phyloP scores from a whole-genome alignment of 1,140 invertebrate species.

The Tenebrio molitor region DNA sequence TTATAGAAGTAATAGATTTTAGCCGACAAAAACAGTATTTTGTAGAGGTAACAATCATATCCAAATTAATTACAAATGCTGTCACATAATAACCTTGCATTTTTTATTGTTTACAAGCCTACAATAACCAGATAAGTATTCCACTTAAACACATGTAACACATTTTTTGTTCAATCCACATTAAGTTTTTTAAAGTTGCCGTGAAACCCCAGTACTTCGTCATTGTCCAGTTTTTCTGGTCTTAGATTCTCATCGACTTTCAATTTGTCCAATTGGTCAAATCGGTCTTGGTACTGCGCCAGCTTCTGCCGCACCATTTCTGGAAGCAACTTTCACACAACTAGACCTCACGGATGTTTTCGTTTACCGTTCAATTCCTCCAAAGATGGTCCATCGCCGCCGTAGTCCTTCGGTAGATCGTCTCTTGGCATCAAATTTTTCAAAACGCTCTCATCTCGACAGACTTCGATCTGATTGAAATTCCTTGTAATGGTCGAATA shows the following conservation, averaged over 20 bases:
- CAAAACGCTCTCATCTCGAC: background rate
- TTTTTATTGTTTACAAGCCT: too few species aligned
- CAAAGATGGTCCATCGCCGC: background rate
- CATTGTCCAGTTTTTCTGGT: constrained; percentile 1
- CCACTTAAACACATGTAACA: too few species aligned
- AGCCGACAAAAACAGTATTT: too few species aligned
- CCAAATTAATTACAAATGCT: too few species aligned
- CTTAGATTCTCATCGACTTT: constrained; percentile 1
- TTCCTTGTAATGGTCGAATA: too few species aligned
- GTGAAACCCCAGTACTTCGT: constrained; percentile 13
- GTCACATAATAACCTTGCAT: too few species aligned
- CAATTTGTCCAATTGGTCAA: constrained; percentile 35
- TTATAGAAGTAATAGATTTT: too few species aligned
- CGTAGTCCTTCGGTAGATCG: background rate
- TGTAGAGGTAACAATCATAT: too few species aligned
- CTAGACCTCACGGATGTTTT: background rate
- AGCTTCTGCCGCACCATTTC: constrained; percentile 19
- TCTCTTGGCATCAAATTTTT: background rate
- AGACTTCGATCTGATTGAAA: background rate
- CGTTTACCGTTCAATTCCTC: background rate
- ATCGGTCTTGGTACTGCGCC: constrained; percentile 38
- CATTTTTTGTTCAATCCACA: background rate
- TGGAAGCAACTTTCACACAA: constrained; percentile 7
- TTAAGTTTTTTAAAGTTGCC: constrained; percentile 17
- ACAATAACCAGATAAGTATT: too few species aligned